Base-by-base conservation (phyloP, 2,888 invertebrate species). In the Xestobium rufovillosum region DNA sequence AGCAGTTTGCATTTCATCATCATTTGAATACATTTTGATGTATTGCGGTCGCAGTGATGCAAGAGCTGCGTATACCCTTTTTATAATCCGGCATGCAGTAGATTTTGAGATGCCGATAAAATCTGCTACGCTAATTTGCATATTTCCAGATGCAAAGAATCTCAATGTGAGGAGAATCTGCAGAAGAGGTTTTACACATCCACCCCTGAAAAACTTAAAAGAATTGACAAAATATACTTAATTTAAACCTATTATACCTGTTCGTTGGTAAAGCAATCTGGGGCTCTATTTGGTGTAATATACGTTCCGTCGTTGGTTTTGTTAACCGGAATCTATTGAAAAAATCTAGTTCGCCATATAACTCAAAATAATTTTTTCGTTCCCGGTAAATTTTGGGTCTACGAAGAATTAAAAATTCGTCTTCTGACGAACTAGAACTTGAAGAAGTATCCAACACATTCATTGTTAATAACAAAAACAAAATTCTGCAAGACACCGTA, bases 21-120 rank as follows among this genome's bases (percentile, higher is more conserved):
- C 14, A 15, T 29, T 42, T 27, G 30, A 14, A 14, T 39, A 39
- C 41, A 47, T 41, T 25, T 36, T 31, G 12, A 49, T 41, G 30
- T 39, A 43, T 23, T 17, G 11, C 23, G 16, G 32, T 11, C 34
- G 6, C 17, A 45, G 29, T 14, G 34, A 16, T 15, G 44, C 43
- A 11, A 44, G 27, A 25, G 39, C 36, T 13, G 8, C 19, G 13
- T 31, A 35, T 14, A 45, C 41, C n/a, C 34, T 29, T 17, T 36
- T 30, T 9, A 45, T 27, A 9, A 43, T 42, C 19, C 31, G 23
- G 27, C 42, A 32, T 12, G 34, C 43, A 9, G 45, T 36, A 6
- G 43, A 27, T n/a, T 14, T 34, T 8, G 34, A 34, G 9, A 38
- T 16, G 3, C 28, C 28, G 13, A 32, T 15, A 33, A 41, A 38